Percentiles rank a stretch among this genome's conserved stretches.
These are phyloP conservation scores for Mimachlamys varia DNA, from an alignment of 2,888 invertebrate species.

Conservation along the genomic window DNA sequence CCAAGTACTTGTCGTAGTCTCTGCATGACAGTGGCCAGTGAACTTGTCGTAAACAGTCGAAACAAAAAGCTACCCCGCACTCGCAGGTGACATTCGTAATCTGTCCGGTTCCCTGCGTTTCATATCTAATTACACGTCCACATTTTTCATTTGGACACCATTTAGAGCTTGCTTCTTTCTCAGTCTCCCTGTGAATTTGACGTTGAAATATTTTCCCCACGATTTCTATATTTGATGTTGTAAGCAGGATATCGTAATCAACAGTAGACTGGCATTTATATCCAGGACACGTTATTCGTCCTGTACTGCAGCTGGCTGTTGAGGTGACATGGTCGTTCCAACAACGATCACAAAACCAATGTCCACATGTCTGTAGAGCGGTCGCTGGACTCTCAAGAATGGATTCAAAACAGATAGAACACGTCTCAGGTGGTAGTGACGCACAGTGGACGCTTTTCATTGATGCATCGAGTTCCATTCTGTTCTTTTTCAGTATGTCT, in stretches of 20 bases:
- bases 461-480: not conserved
- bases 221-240: not conserved
- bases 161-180: slow-evolving; percentile 50
- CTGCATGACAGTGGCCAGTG: slow-evolving; percentile 69
- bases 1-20: slow-evolving; percentile 50
- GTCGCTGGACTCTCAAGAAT: slow-evolving; percentile 53
- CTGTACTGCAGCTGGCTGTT: slow-evolving; percentile 46
- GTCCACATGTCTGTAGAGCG: slow-evolving; percentile 60
- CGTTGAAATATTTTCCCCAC: not conserved
- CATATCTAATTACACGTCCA: slow-evolving; percentile 54
- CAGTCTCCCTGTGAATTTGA: slow-evolving; percentile 46
- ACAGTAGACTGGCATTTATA: slow-evolving; percentile 58
- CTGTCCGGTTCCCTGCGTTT: not conserved
- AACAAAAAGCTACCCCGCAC: slow-evolving; percentile 62
- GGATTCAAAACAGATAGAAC: slow-evolving; percentile 62
- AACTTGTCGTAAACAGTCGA: slow-evolving; percentile 60
- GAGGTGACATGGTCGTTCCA: slow-evolving; percentile 61
- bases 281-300: slow-evolving; percentile 59
- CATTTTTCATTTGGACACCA: slow-evolving; percentile 67
- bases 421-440: slow-evolving; percentile 51
- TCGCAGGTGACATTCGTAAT: slow-evolving; percentile 52
- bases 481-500: not conserved
- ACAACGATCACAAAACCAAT: slow-evolving; percentile 68
- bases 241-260: slow-evolving; percentile 46
- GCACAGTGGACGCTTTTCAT: slow-evolving; percentile 28